Evolutionary conservation across 2,888 invertebrate genomes (phyloP), one percentile per base, ranked within the genome.

Genomic region (Vanessa cardui): DNA sequence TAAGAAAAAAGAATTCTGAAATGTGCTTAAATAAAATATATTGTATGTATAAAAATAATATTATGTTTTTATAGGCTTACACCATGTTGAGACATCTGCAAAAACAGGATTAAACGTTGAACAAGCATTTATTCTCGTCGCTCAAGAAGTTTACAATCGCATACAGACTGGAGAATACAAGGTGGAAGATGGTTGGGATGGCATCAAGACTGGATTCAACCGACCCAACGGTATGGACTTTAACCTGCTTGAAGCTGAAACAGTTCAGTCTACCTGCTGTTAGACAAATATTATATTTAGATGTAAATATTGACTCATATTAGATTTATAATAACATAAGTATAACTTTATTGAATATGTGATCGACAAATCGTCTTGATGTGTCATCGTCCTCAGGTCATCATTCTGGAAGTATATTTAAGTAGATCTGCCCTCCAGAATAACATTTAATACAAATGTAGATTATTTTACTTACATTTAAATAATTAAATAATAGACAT

Each of bases 81-180:
- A 97, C 86, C 98, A 98, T 80, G 95, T 99, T 64, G 99, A 99
- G 92, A 99, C 99, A n/a, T 99, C 98, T 58, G 98, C 99, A 1
- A 96, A 97, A 80, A 97, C 96, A 8, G 99, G 99, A 8, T 93
- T 96, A 69, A 98, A 99, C 86, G 98, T 99, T 1, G 98, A 98
- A 90, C 97, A 98, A 80, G 97, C 98, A 12, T 99, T 99, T 88
- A 95, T 96, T 68, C 94, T 96, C 75, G 96, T 99, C 21, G 98
- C 98, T 62, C 97, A 98, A 88, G 98, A 98, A 87, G 96, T 97
- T 5, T 97, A 97, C 87, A 96, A 97, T 80, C 95, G 97, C 83
- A 96, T 99, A 79, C 96, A 97, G 80, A 96, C 96, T 16, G 98
- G 98, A 18, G 98, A 98, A 90, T 98, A 99, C 83, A 97, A 97